Evolutionary conservation across 2,113 vertebrate species (phyloP), one percentile per base, ranked within the genome.

Genomic region (Phylloscopus whistleri): DNA sequence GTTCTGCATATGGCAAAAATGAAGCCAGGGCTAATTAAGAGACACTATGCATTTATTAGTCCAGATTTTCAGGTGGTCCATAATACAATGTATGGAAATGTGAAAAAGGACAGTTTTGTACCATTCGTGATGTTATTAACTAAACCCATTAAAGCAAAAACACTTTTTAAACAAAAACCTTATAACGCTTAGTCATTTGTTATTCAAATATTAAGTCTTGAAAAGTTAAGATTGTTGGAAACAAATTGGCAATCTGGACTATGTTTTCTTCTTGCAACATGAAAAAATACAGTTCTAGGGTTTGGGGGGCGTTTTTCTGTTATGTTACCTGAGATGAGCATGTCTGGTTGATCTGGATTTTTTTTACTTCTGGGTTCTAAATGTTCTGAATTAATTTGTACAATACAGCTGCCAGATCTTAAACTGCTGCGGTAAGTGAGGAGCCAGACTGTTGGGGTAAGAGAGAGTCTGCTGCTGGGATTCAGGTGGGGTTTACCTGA

Each of bases 41-140:
- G 97, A 97, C 89, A 97, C 95, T 92, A 95, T 97, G 95, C 96
- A 49, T 97, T 98, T 97, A 37, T 97, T 97, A 97, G 97, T 97
- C 96, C 97, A 95, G 93, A 91, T 94, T 98, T 98, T 98, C 97
- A 98, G 89, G 94, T 95, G 97, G 96, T 98, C 97, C 97, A 83
- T 98, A 96, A 98, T 91, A 95, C 89, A 83, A 97, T 98, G 97
- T 98, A 98, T 96, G 96, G 96, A 97, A 98, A 98, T 98, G 97
- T 97, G 97, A 98, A 98, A 97, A 98, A 96, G 95, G 97, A 97
- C 95, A 97, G 97, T 98, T 98, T 98, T 98, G 98, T 98, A 98
- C 96, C 95, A 94, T 97, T 97, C 93, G 97, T 98, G 96, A 98
- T 98, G 97, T 98, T 98, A 97, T 97, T 98, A 98, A 98, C 97